These are phyloP conservation scores for Cyrtonyx montezumae DNA, from an alignment of 2,113 vertebrate genomes.

Conservation along the genomic window DNA sequence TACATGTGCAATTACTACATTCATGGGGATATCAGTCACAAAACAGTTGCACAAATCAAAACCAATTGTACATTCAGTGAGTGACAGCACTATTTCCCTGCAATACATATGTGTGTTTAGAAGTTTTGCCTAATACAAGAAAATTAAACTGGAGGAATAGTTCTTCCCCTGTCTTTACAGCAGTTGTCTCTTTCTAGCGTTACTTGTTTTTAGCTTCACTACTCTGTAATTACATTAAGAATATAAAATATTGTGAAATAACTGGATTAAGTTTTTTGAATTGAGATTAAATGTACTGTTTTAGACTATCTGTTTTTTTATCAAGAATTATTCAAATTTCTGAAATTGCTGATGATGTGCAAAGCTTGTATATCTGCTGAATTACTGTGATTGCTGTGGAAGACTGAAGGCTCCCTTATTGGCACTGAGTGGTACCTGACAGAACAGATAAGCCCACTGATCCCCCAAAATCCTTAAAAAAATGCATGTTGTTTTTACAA, in stretches of 20 bases:
- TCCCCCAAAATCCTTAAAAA: neutral
- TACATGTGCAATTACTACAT: constrained; percentile 10
- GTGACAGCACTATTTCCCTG: neutral
- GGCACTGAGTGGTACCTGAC: neutral
- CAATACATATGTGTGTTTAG: neutral
- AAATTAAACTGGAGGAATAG: neutral
- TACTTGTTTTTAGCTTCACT: constrained; percentile 5
- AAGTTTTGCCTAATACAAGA: neutral
- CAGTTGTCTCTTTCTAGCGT: neutral
- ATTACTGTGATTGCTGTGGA: neutral
- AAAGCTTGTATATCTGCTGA: neutral
- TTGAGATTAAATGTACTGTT: constrained; percentile 45
- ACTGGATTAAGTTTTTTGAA: neutral
- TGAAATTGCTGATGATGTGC: neutral
- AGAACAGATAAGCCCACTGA: neutral
- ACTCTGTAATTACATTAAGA: neutral
- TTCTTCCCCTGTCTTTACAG: neutral
- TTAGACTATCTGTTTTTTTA: neutral
- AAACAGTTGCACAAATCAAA: constrained; percentile 25
- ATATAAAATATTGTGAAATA: neutral
- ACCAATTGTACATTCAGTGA: neutral
- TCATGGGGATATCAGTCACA: constrained; percentile 28
- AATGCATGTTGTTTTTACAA: neutral
- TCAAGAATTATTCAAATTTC: neutral
- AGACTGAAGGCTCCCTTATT: neutral